These are phyloP conservation scores for Hemaris fuciformis DNA, from an alignment of 2,888 invertebrate species.

Conservation along the genomic window DNA sequence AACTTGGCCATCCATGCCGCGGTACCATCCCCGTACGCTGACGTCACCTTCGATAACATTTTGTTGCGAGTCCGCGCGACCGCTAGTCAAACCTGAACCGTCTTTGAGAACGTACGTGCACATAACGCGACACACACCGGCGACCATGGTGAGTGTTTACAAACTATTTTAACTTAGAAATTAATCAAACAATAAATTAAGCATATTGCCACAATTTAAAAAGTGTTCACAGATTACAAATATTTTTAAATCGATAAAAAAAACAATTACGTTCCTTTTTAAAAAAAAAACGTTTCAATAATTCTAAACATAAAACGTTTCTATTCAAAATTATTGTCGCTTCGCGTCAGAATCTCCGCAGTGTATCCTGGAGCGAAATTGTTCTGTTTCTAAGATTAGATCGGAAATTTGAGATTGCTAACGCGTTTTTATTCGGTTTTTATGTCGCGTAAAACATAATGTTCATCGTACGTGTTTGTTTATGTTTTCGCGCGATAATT, in stretches of 20 bases:
- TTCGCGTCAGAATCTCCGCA: too few species aligned
- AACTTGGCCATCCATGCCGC: neutral
- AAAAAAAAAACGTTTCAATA: neutral
- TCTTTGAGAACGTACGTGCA: neutral
- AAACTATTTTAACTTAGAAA: neutral
- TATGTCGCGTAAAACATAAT: neutral
- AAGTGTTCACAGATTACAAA: too few species aligned
- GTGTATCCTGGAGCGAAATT: neutral
- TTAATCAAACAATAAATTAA: too few species aligned
- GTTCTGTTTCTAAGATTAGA: neutral
- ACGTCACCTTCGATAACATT: slow-evolving; percentile 2
- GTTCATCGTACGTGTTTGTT: neutral
- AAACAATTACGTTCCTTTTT: neutral
- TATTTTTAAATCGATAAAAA: too few species aligned
- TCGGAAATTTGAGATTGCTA: neutral
- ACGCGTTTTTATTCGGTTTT: neutral
- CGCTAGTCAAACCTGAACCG: neutral
- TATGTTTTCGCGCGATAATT: neutral
- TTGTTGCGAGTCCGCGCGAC: neutral
- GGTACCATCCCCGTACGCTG: neutral
- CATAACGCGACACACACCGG: neutral
- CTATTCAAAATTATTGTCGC: neutral
- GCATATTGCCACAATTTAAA: too few species aligned
- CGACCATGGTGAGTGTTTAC: slow-evolving; percentile 4
- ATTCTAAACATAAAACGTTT: neutral